Base-by-base conservation (phyloP, 2,113 vertebrate genomes). In the Loxodonta africana region DNA sequence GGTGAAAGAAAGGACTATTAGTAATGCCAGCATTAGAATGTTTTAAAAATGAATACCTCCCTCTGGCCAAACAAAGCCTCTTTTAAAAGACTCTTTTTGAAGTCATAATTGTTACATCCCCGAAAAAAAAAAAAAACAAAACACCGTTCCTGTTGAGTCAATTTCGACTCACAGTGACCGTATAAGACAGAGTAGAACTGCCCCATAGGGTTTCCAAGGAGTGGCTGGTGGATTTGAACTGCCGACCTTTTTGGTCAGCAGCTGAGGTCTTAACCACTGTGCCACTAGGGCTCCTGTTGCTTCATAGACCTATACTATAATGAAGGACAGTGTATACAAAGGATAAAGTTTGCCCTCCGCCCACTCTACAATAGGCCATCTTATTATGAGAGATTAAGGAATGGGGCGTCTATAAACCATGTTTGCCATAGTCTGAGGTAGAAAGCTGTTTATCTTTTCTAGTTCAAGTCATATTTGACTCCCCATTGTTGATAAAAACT, bases 1-100 rank as follows among this genome's bases (percentile, higher is more conserved):
- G 62, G 88, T 91, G 86, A 91, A 88, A 95, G 86, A 93, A 88
- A 94, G 82, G 46, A 28, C 83, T 76, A 67, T 83, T 78, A 88
- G 71, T 81, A 95, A 95, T 90, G 44, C 84, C 93, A 95, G 71
- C 76, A 44, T 89, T 60, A 94, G 89, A 69, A 73, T 23, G 12
- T 85, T 96, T 87, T 74, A 28, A 62, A 91, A 78, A 78, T 12
- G 62, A 92, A 37, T 30, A 33, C 60, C 69, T 95, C 82, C 21
- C 60, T 76, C 65, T 82, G 65, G n/a, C 37, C 23, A 88, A 82
- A 83, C 23, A 71, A 83, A 90, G 60, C 0, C 14, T 67, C 73
- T 63, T 44, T 57, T 8, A 44, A 76, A 83, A 82, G 37, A 53
- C 6, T 25, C 44, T 77, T 71, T 65, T 81, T 83, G 15, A 91